Conservation (phyloP, 2,888 invertebrate genomes). For the Digitonthophagus gazella region DNA sequence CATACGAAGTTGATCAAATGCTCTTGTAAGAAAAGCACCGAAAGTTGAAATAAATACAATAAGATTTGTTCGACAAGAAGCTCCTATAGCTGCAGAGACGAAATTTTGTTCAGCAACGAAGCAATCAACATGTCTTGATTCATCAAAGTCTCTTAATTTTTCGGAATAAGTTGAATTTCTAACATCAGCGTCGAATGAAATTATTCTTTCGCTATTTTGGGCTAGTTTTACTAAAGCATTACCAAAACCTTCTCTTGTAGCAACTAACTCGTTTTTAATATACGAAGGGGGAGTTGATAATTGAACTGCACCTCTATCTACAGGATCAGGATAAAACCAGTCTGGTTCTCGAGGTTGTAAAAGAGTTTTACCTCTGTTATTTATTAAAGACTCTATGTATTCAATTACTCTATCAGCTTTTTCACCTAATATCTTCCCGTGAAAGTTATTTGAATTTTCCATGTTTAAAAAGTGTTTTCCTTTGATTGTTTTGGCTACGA, state of each 20-base stretch:
- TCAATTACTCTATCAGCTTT: constrained; percentile 63
- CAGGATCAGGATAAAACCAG: constrained; percentile 55
- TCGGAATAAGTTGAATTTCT: constrained; percentile 95
- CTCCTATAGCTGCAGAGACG: constrained; percentile 89
- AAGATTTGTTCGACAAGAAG: constrained; percentile 81
- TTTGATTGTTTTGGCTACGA: constrained; percentile 83
- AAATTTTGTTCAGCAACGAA: constrained; percentile 97
- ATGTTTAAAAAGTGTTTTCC: constrained; percentile 80
- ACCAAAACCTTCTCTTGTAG: constrained; percentile 88
- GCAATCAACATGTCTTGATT: constrained; percentile 83
- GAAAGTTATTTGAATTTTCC: constrained; percentile 89
- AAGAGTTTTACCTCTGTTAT: constrained; percentile 61
- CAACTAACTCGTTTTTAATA: constrained; percentile 67
- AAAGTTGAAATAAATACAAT: constrained; percentile 91
- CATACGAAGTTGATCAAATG: constrained; percentile 95
- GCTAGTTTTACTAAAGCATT: constrained; percentile 82
- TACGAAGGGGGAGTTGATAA: constrained; percentile 77
- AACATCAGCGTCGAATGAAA: constrained; percentile 91
- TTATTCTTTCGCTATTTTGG: constrained; percentile 66
- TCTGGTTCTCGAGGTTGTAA: constrained; percentile 41
- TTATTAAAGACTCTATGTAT: constrained; percentile 62
- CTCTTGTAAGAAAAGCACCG: constrained; percentile 90
- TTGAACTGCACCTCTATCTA: constrained; percentile 64
- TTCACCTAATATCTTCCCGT: constrained; percentile 86
- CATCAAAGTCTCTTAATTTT: constrained; percentile 69